Evolutionary conservation across 2,113 vertebrate genomes (phyloP), one percentile per base, ranked within the genome.

Genomic region (Serinus canaria): DNA sequence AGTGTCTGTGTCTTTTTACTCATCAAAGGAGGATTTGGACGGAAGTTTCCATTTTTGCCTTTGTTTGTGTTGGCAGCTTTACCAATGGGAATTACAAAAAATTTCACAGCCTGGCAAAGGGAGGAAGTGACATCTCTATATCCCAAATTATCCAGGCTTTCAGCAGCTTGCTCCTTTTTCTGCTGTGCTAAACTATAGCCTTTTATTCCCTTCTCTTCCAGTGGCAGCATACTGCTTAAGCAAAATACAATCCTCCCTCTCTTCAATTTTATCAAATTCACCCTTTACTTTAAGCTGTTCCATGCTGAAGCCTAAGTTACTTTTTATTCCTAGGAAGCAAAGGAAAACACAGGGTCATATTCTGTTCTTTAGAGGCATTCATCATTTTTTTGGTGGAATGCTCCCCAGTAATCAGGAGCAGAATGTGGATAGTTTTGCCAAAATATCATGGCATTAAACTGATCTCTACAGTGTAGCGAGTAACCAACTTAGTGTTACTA

Each of bases 111-210:
- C 90, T 90, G 82, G 96, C 33, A 95, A 90, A 83, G 82, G 63
- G 68, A 97, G 94, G 94, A 96, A 92, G 85, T 52, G 64, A 95
- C 95, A 97, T 95, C 90, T 95, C 92, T 80, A 81, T 93, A 95
- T 67, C 79, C 30, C 75, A 91, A 92, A 95, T 93, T 83, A 95
- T 67, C 84, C 78, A 90, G 56, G 82, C 90, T 96, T 97, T 97
- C 95, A 96, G 72, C 94, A 95, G 73, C 63, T 92, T 11, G 4
- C 50, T 93, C 55, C 47, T 92, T 93, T 83, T 95, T 95, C 75
- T 77, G 30, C 72, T 74, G 21, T 63, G 79, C 30, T 70, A 56
- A 72, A 90, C 72, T 80, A 63, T 1, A 80, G 50, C 50, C 78
- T 87, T 96, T 91, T 94, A 95, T 91, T 93, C n/a, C 9, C 41